Base-by-base conservation (phyloP, 2,888 invertebrate species). In the Liopterus haemorrhoidalis region DNA sequence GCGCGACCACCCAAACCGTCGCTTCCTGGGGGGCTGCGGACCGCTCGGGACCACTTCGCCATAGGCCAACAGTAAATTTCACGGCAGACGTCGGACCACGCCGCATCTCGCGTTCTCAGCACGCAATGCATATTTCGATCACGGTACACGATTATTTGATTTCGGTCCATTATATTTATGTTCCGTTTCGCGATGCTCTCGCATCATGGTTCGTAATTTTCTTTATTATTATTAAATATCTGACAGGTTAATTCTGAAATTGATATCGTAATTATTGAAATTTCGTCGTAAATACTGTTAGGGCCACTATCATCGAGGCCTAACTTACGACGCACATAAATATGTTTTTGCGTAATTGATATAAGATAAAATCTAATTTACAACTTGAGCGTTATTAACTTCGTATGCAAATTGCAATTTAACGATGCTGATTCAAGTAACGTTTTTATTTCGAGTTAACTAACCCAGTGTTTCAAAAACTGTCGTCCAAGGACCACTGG, bases 281-380 rank as follows among this genome's bases (percentile, higher is more conserved):
- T 38, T 39, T 45, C 27, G 16, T 11, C 31, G 39, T 45, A 45
- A 45, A 45, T 44, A 37, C 19, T 20, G 31, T 31, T 38, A 5
- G 44, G 32, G n/a, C n/a, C n/a, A n/a, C n/a, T n/a, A 5, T 9
- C 22, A 22, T 6, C 22, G 6, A 5, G 5, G 5, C 22, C 22
- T 9, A 22, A 22, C 5, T 41, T 41, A 22, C 41, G 28, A 12
- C 33, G 9, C 32, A 11, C 35, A 42, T 45, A 45, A 45, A 45
- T 45, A 45, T 39, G 45, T 32, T 39, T 45, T 25, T 24, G 19
- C 19, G 25, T 39, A 45, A 45, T 45, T 45, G 45, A 45, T 45
- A 45, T 39, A 32, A 45, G 45, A 45, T 45, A 45, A 39, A 39
- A 45, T 38, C 45, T 31, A 39, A 45, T 45, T 45, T 45, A 45